Conservation (phyloP, 2,888 invertebrate genomes). For the Lomographa bimaculata region DNA sequence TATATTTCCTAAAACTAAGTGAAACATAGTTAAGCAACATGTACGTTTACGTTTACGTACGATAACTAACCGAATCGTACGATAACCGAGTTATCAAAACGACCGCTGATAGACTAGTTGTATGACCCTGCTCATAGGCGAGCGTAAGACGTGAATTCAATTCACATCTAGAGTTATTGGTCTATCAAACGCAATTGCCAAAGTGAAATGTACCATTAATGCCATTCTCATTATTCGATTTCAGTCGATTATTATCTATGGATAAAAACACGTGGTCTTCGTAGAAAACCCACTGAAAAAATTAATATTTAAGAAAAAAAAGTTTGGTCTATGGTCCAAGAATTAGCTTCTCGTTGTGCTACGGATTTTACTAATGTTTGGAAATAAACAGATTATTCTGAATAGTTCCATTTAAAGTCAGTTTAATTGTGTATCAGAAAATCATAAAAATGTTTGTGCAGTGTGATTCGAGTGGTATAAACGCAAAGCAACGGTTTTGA, state of each 20-base stretch:
- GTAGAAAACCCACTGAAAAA: constrained; percentile 39
- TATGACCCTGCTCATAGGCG: no score
- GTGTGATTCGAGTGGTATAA: constrained; percentile 55
- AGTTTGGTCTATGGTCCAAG: constrained; percentile 68
- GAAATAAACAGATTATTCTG: constrained; percentile 72
- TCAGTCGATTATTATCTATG: constrained; percentile 45
- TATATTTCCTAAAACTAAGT: no score
- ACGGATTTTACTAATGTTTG: constrained; percentile 73
- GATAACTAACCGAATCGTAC: no score
- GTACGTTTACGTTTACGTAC: no score
- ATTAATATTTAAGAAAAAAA: constrained; percentile 53
- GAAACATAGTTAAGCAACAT: no score
- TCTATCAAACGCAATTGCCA: no score
- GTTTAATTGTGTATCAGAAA: constrained; percentile 48
- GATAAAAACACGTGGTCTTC: constrained; percentile 55
- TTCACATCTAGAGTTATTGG: no score
- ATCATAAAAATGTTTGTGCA: constrained; percentile 59
- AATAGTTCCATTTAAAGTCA: constrained; percentile 54
- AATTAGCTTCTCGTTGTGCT: constrained; percentile 79
- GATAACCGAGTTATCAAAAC: no score
- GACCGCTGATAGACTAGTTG: no score
- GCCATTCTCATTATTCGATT: no score
- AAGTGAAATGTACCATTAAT: no score
- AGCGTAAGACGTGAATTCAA: no score
- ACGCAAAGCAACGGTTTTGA: constrained; percentile 62